Base-by-base conservation (phyloP, 2,888 invertebrate genomes). In the Nymphalis polychloros region DNA sequence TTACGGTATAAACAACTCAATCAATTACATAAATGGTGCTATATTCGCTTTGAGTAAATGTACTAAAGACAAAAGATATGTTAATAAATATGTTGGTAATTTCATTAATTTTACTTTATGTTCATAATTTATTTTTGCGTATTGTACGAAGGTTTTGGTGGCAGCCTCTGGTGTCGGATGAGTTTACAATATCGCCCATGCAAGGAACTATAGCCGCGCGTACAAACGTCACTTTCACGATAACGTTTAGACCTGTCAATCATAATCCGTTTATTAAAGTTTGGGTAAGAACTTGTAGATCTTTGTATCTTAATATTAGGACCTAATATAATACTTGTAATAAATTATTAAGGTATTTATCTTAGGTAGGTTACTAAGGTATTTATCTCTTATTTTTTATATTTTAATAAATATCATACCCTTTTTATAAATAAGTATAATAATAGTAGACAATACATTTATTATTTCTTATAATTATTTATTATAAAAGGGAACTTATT, bases 121-220 rank as follows among this genome's bases (percentile, higher is more conserved):
- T 19, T 19, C 2, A 50, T 50, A 19, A 50, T 50, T 13, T 10
- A n/a, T 20, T 20, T 19, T 50, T 10, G 10, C 50, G 1, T 55
- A 27, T 31, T 55, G 0, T 13, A 10, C 41, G 13, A 41, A 92
- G 92, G 67, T 92, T 92, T 72, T 90, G 87, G 84, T 92, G 92
- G 92, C 91, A 92, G 71, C 91, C 90, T 16, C 72, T 91, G 23
- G 83, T 82, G 73, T 84, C 88, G 0, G 84, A 86, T 5, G 93
- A 94, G 75, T 96, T 95, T 78, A 89, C 86, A 8, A 94, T 96
- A 73, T 82, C 84, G 1, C 96, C 96, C 0, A 84, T 88, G 74
- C 89, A 93, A 66, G 96, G 96, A 6, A 94, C 94, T 75, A 93
- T 95, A 71, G 93, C 95, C 5, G 93, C 95, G 0, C 94, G 93